phyloP scores from a whole-genome alignment of 2,113 vertebrate species.

The Bos indicus region DNA sequence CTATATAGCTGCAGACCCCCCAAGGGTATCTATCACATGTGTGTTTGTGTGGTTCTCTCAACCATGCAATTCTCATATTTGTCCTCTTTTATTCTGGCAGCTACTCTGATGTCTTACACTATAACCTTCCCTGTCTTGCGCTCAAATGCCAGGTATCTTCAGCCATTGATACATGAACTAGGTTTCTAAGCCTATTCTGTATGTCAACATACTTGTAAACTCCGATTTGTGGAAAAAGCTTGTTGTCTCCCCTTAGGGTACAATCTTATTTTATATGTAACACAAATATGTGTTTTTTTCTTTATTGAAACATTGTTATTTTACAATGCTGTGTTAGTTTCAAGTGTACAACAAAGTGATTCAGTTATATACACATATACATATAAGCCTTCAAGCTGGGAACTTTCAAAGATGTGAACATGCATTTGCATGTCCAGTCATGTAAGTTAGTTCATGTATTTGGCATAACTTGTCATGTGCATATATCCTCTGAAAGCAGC shows the following conservation, averaged over 20 bases:
- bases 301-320: neutral
- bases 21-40: fast-evolving
- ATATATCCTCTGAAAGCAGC: neutral
- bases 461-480: neutral
- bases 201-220: neutral
- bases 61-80: neutral
- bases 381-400: neutral
- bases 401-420: neutral
- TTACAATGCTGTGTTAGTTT: neutral
- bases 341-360: neutral
- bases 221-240: neutral
- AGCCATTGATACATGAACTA: neutral
- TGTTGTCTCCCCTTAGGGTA: neutral
- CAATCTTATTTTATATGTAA: neutral
- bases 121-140: neutral
- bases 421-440: neutral
- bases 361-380: neutral
- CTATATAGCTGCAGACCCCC: neutral
- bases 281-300: neutral
- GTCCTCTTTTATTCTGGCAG: neutral
- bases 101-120: neutral
- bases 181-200: neutral
- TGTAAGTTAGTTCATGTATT: neutral
- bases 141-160: neutral
- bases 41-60: neutral